Base-by-base conservation (phyloP, 2,797 vertebrate genomes). In the Chaunax sp. region DNA sequence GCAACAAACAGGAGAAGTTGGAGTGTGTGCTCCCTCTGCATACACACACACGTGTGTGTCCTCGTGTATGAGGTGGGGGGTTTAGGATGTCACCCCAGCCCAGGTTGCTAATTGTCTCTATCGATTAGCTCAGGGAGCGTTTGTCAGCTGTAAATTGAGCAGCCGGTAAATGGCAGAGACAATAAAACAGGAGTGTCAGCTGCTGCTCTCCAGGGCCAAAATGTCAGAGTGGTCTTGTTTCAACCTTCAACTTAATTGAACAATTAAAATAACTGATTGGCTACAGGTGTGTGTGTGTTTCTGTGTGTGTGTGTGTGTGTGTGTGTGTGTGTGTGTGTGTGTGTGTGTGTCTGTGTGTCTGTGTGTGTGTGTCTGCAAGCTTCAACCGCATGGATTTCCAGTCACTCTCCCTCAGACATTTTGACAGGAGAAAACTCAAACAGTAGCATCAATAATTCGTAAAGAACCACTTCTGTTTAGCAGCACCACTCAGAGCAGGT, bases 181-280 rank as follows among this genome's bases (percentile, higher is more conserved):
- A 75, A 74, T 81, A 64, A 55, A 75, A 67, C 47, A 46, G 23
- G 11, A 65, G 28, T 75, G 81, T 75, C 76, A 69, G 71, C 59
- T 57, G 61, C 63, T 67, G 53, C 25, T 70, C 80, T 83, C 86
- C 26, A 49, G 81, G 77, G 82, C 65, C 69, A 30, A 71, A 68
- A 58, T 55, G 66, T 81, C 80, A 74, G 40, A 3, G 1, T 9
- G 20, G 64, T 65, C 56, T 68, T 49, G 55, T 71, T 76, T 69
- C 80, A 86, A 80, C 78, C 71, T 77, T 78, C 78, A 80, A 61
- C 58, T 44, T 75, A 78, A 81, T 64, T 67, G 8, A 75, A 72
- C 45, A 72, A 84, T 86, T 81, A 80, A 72, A 71, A 55, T 74
- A 53, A 70, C 67, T 78, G 71, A 81, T 73, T 76, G 51, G 47